phyloP scores from a whole-genome alignment of 2,797 vertebrate genomes.

The Calcarius lapponicus region DNA sequence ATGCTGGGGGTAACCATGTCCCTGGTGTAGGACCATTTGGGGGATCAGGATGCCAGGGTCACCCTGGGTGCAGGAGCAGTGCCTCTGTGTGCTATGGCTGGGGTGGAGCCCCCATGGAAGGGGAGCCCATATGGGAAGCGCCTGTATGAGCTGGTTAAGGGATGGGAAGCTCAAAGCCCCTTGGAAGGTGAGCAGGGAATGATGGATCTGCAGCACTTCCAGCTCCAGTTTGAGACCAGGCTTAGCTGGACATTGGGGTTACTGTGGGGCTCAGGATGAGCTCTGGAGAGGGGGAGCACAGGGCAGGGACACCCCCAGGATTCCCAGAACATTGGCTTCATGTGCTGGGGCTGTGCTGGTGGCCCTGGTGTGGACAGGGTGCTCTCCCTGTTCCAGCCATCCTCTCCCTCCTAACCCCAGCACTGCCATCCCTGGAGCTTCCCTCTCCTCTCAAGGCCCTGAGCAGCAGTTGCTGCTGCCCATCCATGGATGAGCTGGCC shows the following conservation, averaged over 20 bases:
- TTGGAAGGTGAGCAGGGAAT: not conserved
- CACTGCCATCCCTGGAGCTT: not conserved
- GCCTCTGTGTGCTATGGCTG: not conserved
- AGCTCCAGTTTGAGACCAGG: accelerated
- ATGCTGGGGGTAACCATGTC: not conserved
- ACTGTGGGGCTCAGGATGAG: not conserved
- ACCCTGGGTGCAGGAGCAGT: accelerated
- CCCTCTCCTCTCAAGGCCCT: not conserved
- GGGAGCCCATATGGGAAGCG: accelerated
- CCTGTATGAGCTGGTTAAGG: accelerated
- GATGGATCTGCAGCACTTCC: not conserved
- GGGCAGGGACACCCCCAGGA: not conserved
- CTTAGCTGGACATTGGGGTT: accelerated
- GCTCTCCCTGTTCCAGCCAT: not conserved
- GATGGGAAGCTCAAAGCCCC: not conserved
- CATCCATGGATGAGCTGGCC: accelerated
- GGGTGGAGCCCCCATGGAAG: not conserved
- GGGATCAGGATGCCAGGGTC: not conserved
- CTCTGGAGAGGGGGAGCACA: not conserved
- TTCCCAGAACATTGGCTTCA: accelerated
- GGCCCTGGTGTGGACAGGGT: not conserved
- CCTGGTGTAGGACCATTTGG: not conserved
- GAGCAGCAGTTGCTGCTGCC: not conserved
- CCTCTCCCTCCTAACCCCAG: not conserved
- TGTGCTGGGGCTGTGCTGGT: not conserved